These are phyloP conservation scores for Coccyzus lansbergi DNA, from an alignment of 2,797 vertebrate genomes.

Conservation along the genomic window DNA sequence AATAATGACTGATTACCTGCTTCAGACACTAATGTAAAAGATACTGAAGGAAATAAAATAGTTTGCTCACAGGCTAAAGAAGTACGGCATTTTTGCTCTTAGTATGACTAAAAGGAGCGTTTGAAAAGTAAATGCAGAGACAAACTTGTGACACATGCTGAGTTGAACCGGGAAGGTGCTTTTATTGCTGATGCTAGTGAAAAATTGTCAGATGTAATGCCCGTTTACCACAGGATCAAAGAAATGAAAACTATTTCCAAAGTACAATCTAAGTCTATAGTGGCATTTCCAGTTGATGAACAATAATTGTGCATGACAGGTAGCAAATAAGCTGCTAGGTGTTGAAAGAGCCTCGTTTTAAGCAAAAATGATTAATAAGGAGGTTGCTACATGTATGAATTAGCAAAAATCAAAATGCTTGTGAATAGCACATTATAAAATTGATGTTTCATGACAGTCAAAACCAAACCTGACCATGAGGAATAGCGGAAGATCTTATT, in stretches of 20 bases:
- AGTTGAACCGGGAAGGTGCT: background rate
- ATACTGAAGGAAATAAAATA: background rate
- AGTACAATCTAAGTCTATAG: background rate
- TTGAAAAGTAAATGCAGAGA: background rate
- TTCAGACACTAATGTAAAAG: background rate
- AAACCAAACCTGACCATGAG: background rate
- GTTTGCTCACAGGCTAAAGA: background rate
- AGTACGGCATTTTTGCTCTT: background rate
- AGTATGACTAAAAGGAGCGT: background rate
- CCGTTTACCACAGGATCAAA: background rate
- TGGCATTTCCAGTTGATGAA: background rate
- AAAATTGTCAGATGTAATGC: background rate
- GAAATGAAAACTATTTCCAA: background rate
- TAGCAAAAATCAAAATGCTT: background rate
- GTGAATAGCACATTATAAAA: background rate
- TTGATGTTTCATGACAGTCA: background rate
- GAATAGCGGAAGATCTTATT: background rate
- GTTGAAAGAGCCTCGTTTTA: background rate
- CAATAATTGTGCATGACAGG: background rate
- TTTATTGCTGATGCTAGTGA: constrained; percentile 23
- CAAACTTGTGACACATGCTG: background rate
- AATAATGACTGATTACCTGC: background rate
- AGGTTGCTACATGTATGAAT: background rate
- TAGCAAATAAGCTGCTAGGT: background rate
- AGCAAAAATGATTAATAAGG: background rate